Base-by-base conservation (phyloP, 1,140 invertebrate species). In the Drosophila parvula region DNA sequence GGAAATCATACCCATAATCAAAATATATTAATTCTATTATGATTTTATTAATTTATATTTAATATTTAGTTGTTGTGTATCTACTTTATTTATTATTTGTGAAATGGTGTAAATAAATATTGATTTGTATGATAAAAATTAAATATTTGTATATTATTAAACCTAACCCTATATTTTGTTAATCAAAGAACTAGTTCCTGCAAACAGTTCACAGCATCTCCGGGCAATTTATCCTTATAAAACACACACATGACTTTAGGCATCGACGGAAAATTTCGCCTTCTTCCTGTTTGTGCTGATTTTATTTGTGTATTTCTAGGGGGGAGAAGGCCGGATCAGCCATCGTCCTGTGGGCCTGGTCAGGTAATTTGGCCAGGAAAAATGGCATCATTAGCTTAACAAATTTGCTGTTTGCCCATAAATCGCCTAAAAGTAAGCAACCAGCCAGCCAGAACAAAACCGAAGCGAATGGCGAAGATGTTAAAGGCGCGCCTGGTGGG, bases 341-440 rank as follows among this genome's bases (percentile, higher is more conserved):
- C 4, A 3, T 27, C 45, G 45, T 28, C 74, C 73, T 43, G 63
- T 71, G 43, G 55, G 36, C 45, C 65, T 70, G 83, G 67, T 55
- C 79, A 86, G 83, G 83, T 86, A 86, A 86, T 86, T 86, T 86
- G 79, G 73, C 64, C 45, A 67, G 84, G 79, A 88, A 88, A 88
- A 88, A 88, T 88, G 73, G 83, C 83, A 83, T 83, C 83, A 88
- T 88, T 88, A 88, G 76, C 71, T 51, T 61, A 88, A 88, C 84
- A 88, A 88, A 88, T 88, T 79, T 75, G 76, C 67, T 86, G 76
- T 77, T 57, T 74, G 60, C 47, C 45, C 83, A 79, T 88, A 88
- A 83, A 86, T 82, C 64, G 76, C 48, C 71, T 5, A 70, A 78
- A 71, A 79, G 65, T 64, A 82, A 77, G 76, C 76, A 56, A 48